Conservation (phyloP, 2,797 vertebrate genomes). For the Nothura maculosa region DNA sequence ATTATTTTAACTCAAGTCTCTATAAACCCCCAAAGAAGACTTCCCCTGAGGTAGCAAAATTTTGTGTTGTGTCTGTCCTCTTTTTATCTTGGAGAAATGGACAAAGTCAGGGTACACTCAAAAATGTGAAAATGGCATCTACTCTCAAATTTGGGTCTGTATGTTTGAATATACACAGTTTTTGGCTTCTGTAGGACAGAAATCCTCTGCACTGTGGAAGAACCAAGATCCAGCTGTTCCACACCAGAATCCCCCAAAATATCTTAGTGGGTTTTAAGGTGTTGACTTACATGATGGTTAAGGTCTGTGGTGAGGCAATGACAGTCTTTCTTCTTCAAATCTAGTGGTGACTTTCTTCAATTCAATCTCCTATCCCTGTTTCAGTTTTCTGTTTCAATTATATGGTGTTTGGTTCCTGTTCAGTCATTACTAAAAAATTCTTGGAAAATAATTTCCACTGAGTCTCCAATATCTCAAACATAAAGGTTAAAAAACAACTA, state of each 20-base stretch:
- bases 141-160: neutral
- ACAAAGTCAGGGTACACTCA: neutral
- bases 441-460: neutral
- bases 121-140: neutral
- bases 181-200: neutral
- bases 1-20: neutral
- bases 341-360: neutral
- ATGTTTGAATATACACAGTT: neutral
- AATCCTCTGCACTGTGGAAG: neutral
- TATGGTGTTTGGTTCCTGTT: neutral
- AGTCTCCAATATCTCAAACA: neutral
- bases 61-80: neutral
- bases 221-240: neutral
- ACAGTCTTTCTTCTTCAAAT: neutral
- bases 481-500: neutral
- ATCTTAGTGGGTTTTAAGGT: neutral
- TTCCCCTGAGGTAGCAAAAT: neutral
- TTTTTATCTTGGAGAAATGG: neutral
- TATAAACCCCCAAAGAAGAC: neutral
- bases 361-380: neutral
- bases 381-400: neutral
- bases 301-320: neutral
- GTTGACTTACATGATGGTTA: neutral
- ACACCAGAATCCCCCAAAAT: neutral
- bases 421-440: neutral